These are phyloP conservation scores for Eulithis prunata DNA, from an alignment of 2,888 invertebrate genomes.

Conservation along the genomic window DNA sequence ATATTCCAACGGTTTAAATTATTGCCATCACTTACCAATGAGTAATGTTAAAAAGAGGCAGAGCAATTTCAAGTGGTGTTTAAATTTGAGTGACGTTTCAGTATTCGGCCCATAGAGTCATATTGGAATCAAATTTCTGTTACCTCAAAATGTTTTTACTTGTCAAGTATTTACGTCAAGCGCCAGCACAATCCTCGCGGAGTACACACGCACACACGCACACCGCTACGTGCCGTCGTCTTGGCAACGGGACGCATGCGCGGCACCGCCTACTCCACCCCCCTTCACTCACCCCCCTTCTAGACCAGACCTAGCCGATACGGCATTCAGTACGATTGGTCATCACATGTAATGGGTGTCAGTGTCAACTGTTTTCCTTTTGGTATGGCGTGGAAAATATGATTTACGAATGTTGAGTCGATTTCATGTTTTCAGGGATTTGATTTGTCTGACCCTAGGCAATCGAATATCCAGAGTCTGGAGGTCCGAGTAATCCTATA, in stretches of 20 bases:
- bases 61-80: too few relatives aligned
- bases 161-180: neutral
- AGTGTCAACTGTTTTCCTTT: conserved; percentile 32
- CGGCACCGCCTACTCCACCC: conserved; percentile 77
- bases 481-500: too few relatives aligned
- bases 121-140: too few relatives aligned
- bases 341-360: conserved; percentile 38
- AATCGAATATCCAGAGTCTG: too few relatives aligned
- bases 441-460: neutral
- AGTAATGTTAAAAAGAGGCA: too few relatives aligned
- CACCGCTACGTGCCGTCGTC: conserved; percentile 84
- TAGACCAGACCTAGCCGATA: conserved; percentile 53
- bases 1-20: too few relatives aligned
- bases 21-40: too few relatives aligned
- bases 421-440: neutral
- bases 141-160: too few relatives aligned
- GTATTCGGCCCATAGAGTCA: too few relatives aligned
- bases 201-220: conserved; percentile 60
- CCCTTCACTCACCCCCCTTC: conserved; percentile 50
- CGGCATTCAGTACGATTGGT: conserved; percentile 45
- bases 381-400: conserved; percentile 7
- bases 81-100: too few relatives aligned
- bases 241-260: conserved; percentile 85
- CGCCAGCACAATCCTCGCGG: conserved; percentile 19
- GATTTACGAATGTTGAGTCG: conserved; percentile 7